Conservation (phyloP, 2,113 vertebrate species). For the Guaruba guarouba region DNA sequence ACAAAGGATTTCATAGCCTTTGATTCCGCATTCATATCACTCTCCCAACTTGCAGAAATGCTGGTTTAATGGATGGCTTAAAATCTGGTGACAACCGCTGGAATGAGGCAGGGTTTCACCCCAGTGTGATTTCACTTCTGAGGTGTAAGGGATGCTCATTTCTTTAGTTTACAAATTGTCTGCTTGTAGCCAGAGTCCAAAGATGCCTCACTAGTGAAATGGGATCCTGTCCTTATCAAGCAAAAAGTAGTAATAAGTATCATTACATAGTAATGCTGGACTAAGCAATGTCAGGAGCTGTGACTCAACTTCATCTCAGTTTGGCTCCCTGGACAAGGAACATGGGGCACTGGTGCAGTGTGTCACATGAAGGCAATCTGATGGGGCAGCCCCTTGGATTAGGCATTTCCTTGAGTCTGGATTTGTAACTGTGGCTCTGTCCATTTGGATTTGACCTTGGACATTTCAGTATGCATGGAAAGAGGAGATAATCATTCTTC, state of each 20-base stretch:
- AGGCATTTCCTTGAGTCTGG: background rate
- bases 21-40: slow-evolving; percentile 6
- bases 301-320: background rate
- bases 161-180: background rate
- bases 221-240: background rate
- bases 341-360: background rate
- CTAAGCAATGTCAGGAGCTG: background rate
- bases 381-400: background rate
- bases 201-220: background rate
- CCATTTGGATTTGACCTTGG: background rate
- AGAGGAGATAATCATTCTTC: background rate
- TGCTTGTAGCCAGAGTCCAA: background rate
- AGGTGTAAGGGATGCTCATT: background rate
- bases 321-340: background rate
- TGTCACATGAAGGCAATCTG: background rate
- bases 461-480: background rate
- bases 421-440: background rate
- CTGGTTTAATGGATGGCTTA: background rate
- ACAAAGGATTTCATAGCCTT: slow-evolving; percentile 28
- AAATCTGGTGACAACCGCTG: background rate
- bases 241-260: background rate
- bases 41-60: slow-evolving; percentile 8
- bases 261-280: background rate
- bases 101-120: background rate
- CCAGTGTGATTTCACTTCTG: background rate